A percentile compares a stretch with the other conserved stretches of the same genome.
Evolutionary conservation across 1,140 invertebrate genomes (phyloP).

Genomic region (Pachyrhynchus sulphureomaculatus): DNA sequence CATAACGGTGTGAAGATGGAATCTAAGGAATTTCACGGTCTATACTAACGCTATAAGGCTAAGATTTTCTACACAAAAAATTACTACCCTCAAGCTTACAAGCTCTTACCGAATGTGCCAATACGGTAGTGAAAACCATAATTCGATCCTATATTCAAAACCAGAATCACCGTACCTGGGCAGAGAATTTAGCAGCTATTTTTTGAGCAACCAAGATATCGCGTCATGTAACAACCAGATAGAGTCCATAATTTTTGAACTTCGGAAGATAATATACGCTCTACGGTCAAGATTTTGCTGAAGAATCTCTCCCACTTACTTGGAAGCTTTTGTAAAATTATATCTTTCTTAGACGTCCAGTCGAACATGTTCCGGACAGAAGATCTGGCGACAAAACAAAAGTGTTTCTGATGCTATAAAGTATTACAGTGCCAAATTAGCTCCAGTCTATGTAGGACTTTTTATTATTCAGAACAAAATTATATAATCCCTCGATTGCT

Average conservation of each 20-base stretch:
- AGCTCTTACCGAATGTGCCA: conserved; percentile 35
- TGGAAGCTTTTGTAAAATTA: conserved; percentile 11
- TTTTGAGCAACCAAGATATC: conserved; percentile 29
- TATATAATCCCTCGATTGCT: too few relatives aligned
- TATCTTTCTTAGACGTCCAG: conserved; percentile 26
- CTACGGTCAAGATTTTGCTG: conserved; percentile 2
- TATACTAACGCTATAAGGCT: conserved; percentile 17
- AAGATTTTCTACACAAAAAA: conserved; percentile 23
- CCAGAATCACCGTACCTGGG: conserved; percentile 32
- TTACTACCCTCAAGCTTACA: conserved; percentile 38
- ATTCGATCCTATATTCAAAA: conserved; percentile 25
- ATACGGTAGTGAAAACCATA: conserved; percentile 38
- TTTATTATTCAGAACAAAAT: conserved; percentile 3
- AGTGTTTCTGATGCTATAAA: conserved; percentile 28
- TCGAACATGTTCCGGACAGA: conserved; percentile 4
- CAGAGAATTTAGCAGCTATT: conserved; percentile 16
- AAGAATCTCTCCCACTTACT: not conserved
- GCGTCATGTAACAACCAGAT: conserved; percentile 25
- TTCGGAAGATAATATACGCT: conserved; percentile 32
- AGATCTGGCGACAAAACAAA: conserved; percentile 26
- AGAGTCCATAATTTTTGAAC: conserved; percentile 38
- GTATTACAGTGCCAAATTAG: conserved; percentile 28
- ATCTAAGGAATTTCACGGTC: conserved; percentile 20
- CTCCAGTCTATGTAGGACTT: conserved; percentile 23
- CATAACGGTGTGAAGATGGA: conserved; percentile 41